Evolutionary conservation across 2,113 vertebrate species (phyloP).

Genomic region (Brachypteracias leptosomus): DNA sequence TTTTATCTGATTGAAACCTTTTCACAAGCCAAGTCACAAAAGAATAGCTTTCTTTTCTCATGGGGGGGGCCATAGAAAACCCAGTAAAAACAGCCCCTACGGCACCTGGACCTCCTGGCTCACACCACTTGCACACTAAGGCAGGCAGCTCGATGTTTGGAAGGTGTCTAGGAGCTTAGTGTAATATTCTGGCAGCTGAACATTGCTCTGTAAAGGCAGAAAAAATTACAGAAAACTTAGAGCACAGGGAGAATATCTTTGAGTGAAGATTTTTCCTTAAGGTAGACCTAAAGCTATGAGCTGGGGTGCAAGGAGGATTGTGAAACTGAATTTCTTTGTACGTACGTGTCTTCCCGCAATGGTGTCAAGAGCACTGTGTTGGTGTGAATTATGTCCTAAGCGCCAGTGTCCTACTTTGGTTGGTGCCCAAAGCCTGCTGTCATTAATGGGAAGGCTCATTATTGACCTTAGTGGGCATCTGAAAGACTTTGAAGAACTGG

Average conservation of each 20-base stretch:
- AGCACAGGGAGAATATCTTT: not conserved
- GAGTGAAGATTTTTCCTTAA: not conserved
- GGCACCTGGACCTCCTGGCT: not conserved
- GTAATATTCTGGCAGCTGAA: slow-evolving; percentile 8
- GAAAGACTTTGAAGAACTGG: not conserved
- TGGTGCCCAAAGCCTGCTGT: not conserved
- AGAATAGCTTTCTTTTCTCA: not conserved
- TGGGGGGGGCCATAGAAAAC: not conserved
- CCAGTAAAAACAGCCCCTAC: not conserved
- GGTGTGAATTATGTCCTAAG: not conserved
- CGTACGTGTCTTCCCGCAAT: fast-evolving
- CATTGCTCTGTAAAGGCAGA: not conserved
- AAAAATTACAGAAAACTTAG: not conserved
- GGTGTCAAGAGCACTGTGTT: fast-evolving
- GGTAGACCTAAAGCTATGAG: not conserved
- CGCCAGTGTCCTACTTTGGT: not conserved
- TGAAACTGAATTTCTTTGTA: not conserved
- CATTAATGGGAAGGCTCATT: not conserved
- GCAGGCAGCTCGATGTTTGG: not conserved
- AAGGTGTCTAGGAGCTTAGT: not conserved
- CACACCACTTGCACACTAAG: not conserved
- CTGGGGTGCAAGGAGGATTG: not conserved
- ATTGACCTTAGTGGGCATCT: not conserved
- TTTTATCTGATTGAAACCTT: not conserved
- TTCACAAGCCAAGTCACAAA: not conserved